Evolutionary conservation across 2,797 vertebrate species (phyloP).

Genomic region (Labeo calbasu): DNA sequence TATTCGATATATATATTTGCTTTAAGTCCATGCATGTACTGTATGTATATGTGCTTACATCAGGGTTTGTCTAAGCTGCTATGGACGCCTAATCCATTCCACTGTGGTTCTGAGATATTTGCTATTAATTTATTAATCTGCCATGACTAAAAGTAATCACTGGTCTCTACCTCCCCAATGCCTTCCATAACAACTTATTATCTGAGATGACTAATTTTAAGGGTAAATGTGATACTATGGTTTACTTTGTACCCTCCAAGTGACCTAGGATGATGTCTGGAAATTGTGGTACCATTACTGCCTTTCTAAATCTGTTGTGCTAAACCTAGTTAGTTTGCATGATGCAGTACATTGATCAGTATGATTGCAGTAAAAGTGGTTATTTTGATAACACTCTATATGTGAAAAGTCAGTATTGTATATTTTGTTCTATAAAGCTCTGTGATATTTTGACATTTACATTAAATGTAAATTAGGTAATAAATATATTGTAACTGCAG

Average conservation of each 20-base stretch:
- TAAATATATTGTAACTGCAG: constrained; percentile 26
- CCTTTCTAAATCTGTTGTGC: constrained; percentile 49
- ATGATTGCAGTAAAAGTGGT: background rate
- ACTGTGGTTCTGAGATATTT: constrained; percentile 29
- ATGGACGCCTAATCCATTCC: constrained; percentile 24
- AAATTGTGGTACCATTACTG: constrained; percentile 48
- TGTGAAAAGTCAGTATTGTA: constrained; percentile 38
- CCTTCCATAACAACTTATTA: constrained; percentile 9
- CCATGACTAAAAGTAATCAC: constrained; percentile 27
- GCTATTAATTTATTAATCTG: constrained; percentile 8
- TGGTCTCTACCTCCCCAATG: constrained; percentile 47
- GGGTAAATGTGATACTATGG: background rate
- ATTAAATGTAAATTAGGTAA: constrained; percentile 3
- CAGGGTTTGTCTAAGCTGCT: constrained; percentile 38
- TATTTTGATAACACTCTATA: constrained; percentile 16
- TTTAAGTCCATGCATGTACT: constrained; percentile 23
- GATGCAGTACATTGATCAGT: constrained; percentile 30
- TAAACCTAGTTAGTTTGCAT: constrained; percentile 50
- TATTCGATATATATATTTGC: constrained; percentile 15
- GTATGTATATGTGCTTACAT: constrained; percentile 24
- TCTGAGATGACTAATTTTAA: constrained; percentile 21
- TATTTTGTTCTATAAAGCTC: constrained; percentile 37
- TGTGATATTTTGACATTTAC: constrained; percentile 30
- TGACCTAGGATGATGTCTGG: constrained; percentile 31
- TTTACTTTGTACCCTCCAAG: constrained; percentile 29